Evolutionary conservation across 2,888 invertebrate species (phyloP).

Genomic region (Pterobdella sp.): DNA sequence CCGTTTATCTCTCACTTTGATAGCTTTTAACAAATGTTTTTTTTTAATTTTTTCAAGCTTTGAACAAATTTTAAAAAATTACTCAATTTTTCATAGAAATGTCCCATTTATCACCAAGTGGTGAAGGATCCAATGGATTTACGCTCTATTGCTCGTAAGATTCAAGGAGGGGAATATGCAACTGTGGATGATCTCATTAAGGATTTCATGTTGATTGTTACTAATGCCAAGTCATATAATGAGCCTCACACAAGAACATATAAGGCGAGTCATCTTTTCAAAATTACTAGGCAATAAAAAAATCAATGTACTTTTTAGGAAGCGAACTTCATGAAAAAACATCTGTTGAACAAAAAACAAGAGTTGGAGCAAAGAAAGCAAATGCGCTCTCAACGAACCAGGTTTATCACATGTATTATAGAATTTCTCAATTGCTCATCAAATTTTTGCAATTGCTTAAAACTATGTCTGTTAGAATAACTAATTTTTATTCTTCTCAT

Average conservation of each 20-base stretch:
- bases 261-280: conserved; percentile 56
- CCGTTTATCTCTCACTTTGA: neutral
- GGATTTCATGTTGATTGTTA: conserved; percentile 79
- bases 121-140: conserved; percentile 90
- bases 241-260: conserved; percentile 93
- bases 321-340: conserved; percentile 77
- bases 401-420: no score
- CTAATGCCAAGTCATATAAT: conserved; percentile 90
- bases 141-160: conserved; percentile 80
- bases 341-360: conserved; percentile 52
- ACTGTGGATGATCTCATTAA: conserved; percentile 74
- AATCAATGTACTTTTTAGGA: conserved; percentile 54
- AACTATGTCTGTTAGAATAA: no score
- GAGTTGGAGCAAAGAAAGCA: conserved; percentile 41
- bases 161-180: conserved; percentile 72
- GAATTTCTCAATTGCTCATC: no score
- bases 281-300: neutral
- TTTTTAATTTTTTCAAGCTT: neutral
- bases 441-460: no score
- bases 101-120: conserved; percentile 89
- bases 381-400: conserved; percentile 16
- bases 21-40: neutral
- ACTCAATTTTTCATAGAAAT: conserved; percentile 56
- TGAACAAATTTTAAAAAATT: neutral
- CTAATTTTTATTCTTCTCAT: no score